Conservation (phyloP, 2,888 invertebrate genomes). For the Dolichopus griseipennis region DNA sequence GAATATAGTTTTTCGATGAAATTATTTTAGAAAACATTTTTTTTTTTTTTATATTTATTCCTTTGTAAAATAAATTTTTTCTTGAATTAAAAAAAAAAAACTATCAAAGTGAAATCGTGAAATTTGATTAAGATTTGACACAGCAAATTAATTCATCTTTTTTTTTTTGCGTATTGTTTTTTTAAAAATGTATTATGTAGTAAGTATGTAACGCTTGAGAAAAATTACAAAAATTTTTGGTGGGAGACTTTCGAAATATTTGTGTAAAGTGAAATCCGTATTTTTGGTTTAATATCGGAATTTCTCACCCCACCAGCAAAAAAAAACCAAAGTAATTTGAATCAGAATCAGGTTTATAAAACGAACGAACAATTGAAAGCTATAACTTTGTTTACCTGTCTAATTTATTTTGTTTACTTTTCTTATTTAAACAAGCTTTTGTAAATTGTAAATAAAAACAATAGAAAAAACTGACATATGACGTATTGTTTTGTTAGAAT, state of each 20-base stretch:
- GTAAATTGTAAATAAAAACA: background rate
- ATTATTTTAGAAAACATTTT: background rate
- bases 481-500: background rate
- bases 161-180: background rate
- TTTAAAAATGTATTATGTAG: background rate
- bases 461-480: background rate
- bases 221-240: background rate
- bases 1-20: background rate
- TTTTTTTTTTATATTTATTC: too few species aligned
- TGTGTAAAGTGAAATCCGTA: background rate
- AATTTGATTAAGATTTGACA: background rate
- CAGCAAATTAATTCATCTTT: background rate
- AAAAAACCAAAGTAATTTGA: too few species aligned
- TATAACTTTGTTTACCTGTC: background rate
- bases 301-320: background rate
- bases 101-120: conserved; percentile 2
- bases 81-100: background rate
- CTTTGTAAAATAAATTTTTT: background rate
- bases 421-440: background rate
- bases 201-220: background rate
- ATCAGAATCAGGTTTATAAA: background rate
- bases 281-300: background rate
- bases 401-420: background rate
- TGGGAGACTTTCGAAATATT: background rate
- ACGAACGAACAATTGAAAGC: background rate